Conservation (phyloP, 2,797 vertebrate genomes). For the Limnodromus scolopaceus region DNA sequence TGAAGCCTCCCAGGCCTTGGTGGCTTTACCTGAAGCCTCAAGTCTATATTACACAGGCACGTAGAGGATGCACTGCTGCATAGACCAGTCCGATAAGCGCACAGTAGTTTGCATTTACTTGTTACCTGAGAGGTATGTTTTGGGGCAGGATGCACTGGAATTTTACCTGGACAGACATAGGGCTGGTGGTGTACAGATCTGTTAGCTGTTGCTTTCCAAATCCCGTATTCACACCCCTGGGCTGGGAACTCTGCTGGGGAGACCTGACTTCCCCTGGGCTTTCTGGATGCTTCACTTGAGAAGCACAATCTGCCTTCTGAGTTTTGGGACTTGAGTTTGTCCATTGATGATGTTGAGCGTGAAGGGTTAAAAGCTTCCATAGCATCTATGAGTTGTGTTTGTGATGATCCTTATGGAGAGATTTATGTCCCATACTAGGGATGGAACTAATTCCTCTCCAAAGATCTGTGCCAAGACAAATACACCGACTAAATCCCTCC, state of each 20-base stretch:
- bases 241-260: background rate
- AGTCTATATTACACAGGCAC: background rate
- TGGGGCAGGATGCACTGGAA: background rate
- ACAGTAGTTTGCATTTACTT: background rate
- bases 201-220: background rate
- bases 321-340: background rate
- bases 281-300: background rate
- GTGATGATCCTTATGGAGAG: background rate
- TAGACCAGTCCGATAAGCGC: rapidly evolving
- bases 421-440: background rate
- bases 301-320: background rate
- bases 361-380: background rate
- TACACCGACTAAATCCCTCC: background rate
- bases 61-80: background rate
- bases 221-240: background rate
- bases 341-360: background rate
- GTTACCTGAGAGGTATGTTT: background rate
- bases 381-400: background rate
- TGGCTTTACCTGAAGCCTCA: background rate
- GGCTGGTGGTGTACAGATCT: no score
- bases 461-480: background rate
- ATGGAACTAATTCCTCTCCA: background rate
- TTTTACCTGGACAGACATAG: background rate
- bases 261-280: background rate
- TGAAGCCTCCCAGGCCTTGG: background rate